Evolutionary conservation across 2,113 vertebrate species (phyloP), one percentile per base, ranked within the genome.

Genomic region (Hypanus sabinus): DNA sequence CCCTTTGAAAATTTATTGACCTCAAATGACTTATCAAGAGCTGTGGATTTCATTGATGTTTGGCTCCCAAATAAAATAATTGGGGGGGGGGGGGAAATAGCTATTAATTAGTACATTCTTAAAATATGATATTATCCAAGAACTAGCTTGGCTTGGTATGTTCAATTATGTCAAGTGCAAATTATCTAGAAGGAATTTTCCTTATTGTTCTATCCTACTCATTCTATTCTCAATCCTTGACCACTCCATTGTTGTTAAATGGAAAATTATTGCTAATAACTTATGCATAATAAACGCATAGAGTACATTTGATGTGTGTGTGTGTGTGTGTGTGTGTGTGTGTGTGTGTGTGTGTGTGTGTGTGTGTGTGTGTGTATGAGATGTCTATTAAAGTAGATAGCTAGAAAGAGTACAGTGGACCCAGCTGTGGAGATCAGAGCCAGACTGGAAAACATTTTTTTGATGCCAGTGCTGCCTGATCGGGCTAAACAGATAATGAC

Each of bases 361-460:
- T 46, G 46, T 46, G 46, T 46, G 79, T 8, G 70, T 93, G 68
- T 75, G 36, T 55, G 36, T 20, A 55, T 93, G 22, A 93, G 91
- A 93, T 73, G 36, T 73, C 71, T 68, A 93, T 93, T 93, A 93
- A 93, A 38, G 91, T 93, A 73, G 91, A 93, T 70, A 46, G 91
- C 38, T 46, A 93, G 38, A 73, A 93, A 90, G 30, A 5, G 36
- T 93, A 75, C 91, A 46, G 70, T 73, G 91, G 91, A 73, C 70
- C 33, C 91, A 93, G 91, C 91, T 93, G 91, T 73, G 91, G 33
- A 73, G 70, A 73, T 38, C 90, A 30, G 36, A 93, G 90, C 33
- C 90, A 93, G 70, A 55, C 38, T 55, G 91, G 91, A 93, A 93
- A 93, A 71, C 22, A 20, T 55, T 75, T 73, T 36, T 30, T 75